Percentiles rank a stretch among this genome's conserved stretches.
Evolutionary conservation across 2,888 invertebrate genomes (phyloP).

Genomic region (Temnothorax rugatulus): DNA sequence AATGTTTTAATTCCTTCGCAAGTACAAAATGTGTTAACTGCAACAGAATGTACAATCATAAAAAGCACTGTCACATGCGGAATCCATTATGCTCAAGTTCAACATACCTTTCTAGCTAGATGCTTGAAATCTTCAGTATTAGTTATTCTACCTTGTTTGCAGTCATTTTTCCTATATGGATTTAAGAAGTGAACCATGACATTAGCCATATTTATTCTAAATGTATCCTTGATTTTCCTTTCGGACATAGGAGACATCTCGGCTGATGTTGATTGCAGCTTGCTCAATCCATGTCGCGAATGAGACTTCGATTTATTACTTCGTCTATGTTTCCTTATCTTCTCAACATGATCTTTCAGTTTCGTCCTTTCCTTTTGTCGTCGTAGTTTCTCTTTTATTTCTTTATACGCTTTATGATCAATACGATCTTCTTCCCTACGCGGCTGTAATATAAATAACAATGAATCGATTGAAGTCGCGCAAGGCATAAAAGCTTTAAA

Average conservation of each 20-base stretch:
- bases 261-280: conserved; percentile 85
- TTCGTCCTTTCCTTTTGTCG: conserved; percentile 89
- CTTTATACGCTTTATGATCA: conserved; percentile 92
- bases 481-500: background rate
- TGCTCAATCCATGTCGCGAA: conserved; percentile 79
- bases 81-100: conserved; percentile 7
- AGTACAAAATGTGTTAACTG: conserved; percentile 98
- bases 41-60: conserved; percentile 74
- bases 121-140: conserved; percentile 97
- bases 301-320: conserved; percentile 83
- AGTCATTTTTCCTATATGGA: conserved; percentile 95
- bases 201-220: conserved; percentile 92
- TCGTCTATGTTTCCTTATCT: conserved; percentile 86
- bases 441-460: conserved; percentile 88
- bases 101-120: conserved; percentile 94
- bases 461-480: background rate
- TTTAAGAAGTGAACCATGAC: conserved; percentile 95
- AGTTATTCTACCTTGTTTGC: conserved; percentile 94
- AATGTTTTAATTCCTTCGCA: conserved; percentile 97
- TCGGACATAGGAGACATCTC: conserved; percentile 88
- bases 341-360: conserved; percentile 86
- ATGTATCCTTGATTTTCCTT: conserved; percentile 94
- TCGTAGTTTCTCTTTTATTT: conserved; percentile 93
- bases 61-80: background rate
- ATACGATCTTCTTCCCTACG: conserved; percentile 93